Percentiles rank a stretch among this genome's conserved stretches.
phyloP scores from a whole-genome alignment of 2,888 invertebrate genomes.

The Muscina levida region DNA sequence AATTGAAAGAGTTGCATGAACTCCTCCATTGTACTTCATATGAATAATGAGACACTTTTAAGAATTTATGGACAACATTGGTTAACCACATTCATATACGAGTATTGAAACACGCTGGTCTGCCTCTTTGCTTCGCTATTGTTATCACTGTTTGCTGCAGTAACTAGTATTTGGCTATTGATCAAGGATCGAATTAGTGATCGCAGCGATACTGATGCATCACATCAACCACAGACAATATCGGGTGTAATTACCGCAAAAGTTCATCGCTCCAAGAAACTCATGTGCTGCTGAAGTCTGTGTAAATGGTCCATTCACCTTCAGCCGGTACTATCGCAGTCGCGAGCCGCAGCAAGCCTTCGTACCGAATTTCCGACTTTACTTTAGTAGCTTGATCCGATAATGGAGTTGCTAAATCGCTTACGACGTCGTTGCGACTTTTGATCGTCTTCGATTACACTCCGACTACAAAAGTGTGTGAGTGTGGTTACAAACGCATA shows the following conservation, averaged over 20 bases:
- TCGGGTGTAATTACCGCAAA: slow-evolving; percentile 68
- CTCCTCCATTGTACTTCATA: slow-evolving; percentile 76
- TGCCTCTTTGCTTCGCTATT: not conserved
- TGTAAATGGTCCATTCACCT: slow-evolving; percentile 33
- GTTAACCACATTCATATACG: slow-evolving; percentile 75
- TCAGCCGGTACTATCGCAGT: slow-evolving; percentile 46
- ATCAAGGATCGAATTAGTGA: slow-evolving; percentile 51
- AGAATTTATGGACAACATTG: slow-evolving; percentile 79
- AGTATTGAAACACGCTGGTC: not conserved
- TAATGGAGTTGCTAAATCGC: slow-evolving; percentile 11
- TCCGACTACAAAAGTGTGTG: slow-evolving; percentile 30
- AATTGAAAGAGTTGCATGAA: slow-evolving; percentile 49
- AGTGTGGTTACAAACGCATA: slow-evolving; percentile 8
- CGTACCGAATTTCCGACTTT: not conserved
- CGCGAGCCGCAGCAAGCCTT: not conserved
- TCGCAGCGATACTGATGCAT: slow-evolving; percentile 34
- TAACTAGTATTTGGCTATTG: slow-evolving; percentile 50
- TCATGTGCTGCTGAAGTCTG: not conserved
- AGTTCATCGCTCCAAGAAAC: slow-evolving; percentile 73
- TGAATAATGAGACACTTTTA: slow-evolving; percentile 80
- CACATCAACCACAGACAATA: slow-evolving; percentile 54
- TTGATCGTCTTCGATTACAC: slow-evolving; percentile 20
- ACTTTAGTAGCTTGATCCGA: no score
- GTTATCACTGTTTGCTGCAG: slow-evolving; percentile 16
- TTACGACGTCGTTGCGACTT: not conserved